Conservation (phyloP, 2,888 invertebrate genomes). For the Trissolcus japonicus region DNA sequence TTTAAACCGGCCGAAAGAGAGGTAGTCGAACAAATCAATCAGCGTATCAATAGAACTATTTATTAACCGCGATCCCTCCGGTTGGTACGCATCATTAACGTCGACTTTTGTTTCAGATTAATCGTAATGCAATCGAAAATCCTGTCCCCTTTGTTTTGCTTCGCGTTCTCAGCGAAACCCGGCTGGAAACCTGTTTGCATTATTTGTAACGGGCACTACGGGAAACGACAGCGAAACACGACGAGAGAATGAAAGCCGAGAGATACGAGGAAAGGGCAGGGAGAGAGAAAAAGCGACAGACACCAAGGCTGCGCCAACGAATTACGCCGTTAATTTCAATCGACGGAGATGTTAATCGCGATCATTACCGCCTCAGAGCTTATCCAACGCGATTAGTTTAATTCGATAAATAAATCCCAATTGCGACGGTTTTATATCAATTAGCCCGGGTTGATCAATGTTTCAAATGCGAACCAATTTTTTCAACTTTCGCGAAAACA, state of each 20-base stretch:
- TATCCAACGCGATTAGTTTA: slow-evolving; percentile 46
- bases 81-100: slow-evolving; percentile 35
- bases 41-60: slow-evolving; percentile 10
- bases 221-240: slow-evolving; percentile 22
- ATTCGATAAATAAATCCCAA: slow-evolving; percentile 44
- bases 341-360: slow-evolving; percentile 53
- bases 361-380: slow-evolving; percentile 42
- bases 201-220: slow-evolving; percentile 45
- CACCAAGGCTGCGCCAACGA: slow-evolving; percentile 30
- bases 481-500: neutral
- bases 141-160: slow-evolving; percentile 36
- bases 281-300: slow-evolving; percentile 26
- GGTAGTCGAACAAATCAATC: slow-evolving; percentile 11
- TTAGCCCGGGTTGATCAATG: slow-evolving; percentile 12
- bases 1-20: neutral
- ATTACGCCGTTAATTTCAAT: slow-evolving; percentile 56
- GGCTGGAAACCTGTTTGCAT: slow-evolving; percentile 43
- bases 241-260: neutral
- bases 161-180: neutral
- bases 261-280: neutral
- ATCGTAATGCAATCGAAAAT: slow-evolving; percentile 39
- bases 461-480: neutral
- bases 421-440: slow-evolving; percentile 11
- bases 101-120: slow-evolving; percentile 29
- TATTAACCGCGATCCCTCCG: slow-evolving; percentile 16